Evolutionary conservation across 2,797 vertebrate genomes (phyloP), one percentile per base, ranked within the genome.

Genomic region (Cyclopterus lumpus): DNA sequence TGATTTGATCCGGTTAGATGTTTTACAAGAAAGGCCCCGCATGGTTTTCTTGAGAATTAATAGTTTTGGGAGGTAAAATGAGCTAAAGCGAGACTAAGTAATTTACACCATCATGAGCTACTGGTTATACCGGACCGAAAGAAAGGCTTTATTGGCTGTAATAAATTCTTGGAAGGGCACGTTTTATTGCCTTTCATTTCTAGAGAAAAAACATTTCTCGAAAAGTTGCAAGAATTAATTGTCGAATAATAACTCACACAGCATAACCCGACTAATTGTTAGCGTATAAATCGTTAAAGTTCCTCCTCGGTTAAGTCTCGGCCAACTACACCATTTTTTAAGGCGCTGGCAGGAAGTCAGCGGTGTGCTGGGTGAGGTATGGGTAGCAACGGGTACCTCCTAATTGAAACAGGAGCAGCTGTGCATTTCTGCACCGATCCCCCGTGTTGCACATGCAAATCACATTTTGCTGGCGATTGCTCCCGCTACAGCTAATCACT

Each of bases 341-440:
- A 61, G 53, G 9, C 15, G 1, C 15, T 60, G 74, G 65, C 75
- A 70, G 64, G 71, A 80, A 84, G 77, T 64, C 69, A 70, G 14
- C 20, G 18, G 24, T 78, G 80, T 77, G 28, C 78, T 20, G 32
- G 38, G 57, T 77, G 73, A 84, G 67, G 57, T 54, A 71, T 51
- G 73, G 46, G 32, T 20, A 80, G 78, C 79, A 86, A 65, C 80
- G 75, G 81, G 65, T 84, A 66, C 49, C 58, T 59, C 51, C 51
- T 88, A 89, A 92, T 91, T 91, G 90, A 86, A 86, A 86, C 28
- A 36, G 67, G 75, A 49, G 18, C 87, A 87, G 86, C 86, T 91
- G 75, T 55, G 53, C 15, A 55, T 55, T 55, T 26, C 53, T 16
- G 26, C 53, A 26, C 49, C 6, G 28, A 51, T 69, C 79, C 82